Evolutionary conservation across 2,113 vertebrate genomes (phyloP), one percentile per base, ranked within the genome.

Genomic region (Pimephales promelas): DNA sequence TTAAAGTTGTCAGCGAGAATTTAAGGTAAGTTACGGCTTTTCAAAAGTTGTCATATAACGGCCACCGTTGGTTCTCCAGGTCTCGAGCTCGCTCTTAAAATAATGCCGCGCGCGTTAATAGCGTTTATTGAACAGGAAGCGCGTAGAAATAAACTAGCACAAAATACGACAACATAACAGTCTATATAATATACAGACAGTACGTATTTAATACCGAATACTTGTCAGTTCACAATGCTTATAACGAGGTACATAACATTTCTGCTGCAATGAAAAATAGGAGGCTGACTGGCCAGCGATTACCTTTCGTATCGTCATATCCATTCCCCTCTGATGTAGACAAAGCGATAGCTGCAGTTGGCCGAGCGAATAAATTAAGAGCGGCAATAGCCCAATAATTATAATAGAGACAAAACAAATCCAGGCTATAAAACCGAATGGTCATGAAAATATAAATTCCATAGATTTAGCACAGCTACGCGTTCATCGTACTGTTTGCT

Each of bases 221-320:
- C 18, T 28, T 70, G 64, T 13, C 49, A 13, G 52, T 10, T 1
- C 18, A 57, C 9, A 70, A 24, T 49, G 49, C 43, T 49, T 56
- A 47, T 24, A 47, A 11, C 10, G 16, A 74, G 16, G 26, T 64
- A 31, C 14, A 43, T 14, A 31, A 5, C 22, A 22, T 56, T 56
- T 31, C 34, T 22, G 34, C 49, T 57, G 47, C 34, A 77, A 59
- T 79, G 14, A 84, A 36, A 43, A 24, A 18, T n/a, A 57, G 52
- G 74, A 56, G 74, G 31, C 31, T 77, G 74, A 22, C 31, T 57
- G 52, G 26, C 71, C 54, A 62, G 54, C 71, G 49, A 56, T 87
- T 86, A 89, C 88, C 86, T 89, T 74, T 40, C 43, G 73, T 79
- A 73, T 84, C 72, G 64, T 74, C 57, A 79, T 43, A 24, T 45